Conservation (phyloP, 2,888 invertebrate species). For the Beris chalybata region DNA sequence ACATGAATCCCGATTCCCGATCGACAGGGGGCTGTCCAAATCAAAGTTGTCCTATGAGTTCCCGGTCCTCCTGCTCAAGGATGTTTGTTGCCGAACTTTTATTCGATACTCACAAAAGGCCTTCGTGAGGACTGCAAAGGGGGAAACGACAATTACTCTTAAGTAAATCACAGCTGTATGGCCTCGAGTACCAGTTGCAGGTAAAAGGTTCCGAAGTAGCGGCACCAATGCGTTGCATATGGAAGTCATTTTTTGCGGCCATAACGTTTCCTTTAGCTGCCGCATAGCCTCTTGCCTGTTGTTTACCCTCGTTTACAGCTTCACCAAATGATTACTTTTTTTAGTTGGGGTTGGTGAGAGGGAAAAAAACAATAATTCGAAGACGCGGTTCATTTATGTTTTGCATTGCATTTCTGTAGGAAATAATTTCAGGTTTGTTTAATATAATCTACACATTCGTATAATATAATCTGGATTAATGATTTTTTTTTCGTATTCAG, state of each 20-base stretch:
- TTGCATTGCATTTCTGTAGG: no score
- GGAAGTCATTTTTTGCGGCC: constrained; percentile 30
- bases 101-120: constrained; percentile 33
- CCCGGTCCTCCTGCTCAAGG: neutral
- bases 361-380: neutral
- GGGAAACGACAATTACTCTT: constrained; percentile 33
- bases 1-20: constrained; percentile 23
- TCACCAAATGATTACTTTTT: constrained; percentile 30
- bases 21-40: constrained; percentile 31
- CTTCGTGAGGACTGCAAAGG: constrained; percentile 30
- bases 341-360: constrained; percentile 14
- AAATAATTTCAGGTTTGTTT: no score
- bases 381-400: no score
- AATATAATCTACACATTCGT: no score
- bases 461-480: no score
- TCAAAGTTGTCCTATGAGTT: constrained; percentile 14
- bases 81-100: constrained; percentile 33
- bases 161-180: constrained; percentile 34
- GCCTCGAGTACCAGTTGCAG: constrained; percentile 32
- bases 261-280: constrained; percentile 29
- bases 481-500: no score
- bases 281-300: constrained; percentile 11
- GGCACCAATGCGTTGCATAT: constrained; percentile 29
- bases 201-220: constrained; percentile 18
- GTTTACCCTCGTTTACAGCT: constrained; percentile 32